Base-by-base conservation (phyloP, 2,797 vertebrate genomes). In the Tokudaia tokunoshimensis region DNA sequence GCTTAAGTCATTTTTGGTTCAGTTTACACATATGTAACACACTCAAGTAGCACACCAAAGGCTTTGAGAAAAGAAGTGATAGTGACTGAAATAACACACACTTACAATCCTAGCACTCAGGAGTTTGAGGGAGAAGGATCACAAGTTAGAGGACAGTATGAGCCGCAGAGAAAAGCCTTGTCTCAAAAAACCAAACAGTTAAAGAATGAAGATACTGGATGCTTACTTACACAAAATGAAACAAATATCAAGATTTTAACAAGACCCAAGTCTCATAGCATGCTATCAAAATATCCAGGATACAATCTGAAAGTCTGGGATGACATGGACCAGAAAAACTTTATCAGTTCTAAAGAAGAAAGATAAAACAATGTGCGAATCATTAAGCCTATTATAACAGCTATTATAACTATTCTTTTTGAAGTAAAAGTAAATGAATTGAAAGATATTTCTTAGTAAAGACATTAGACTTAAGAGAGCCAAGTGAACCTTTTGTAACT, bases 391-490 rank as follows among this genome's bases (percentile, higher is more conserved):
- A 37, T 57, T 87, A 78, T 83, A 88, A 47, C 50, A 96, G 55
- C 72, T 86, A 61, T 92, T 93, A 72, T 44, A 87, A 76, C 50
- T 59, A 87, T 84, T 52, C 29, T 95, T 93, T 4, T 47, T 90
- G 34, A 70, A 7, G 22, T 72, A 93, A 81, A 95, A 4, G 57
- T 94, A 50, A 95, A 88, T 89, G 29, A 85, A 84, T 94, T 41
- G 10, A 24, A 85, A 92, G 11, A 37, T 61, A 44, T 31, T 90
- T 94, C 83, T 70, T 74, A 88, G 52, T 52, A 81, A 80, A 80
- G 37, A 90, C 94, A 79, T 3, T 10, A 47, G 63, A 70, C 61
- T 72, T 14, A 5, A 52, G 94, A 91, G 29, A 91, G 44, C 37
- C n/a, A 82, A 82, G 26, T 82, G 80, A 82, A 41, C 19, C 90